These are phyloP conservation scores for Nibea coibor DNA, from an alignment of 2,113 vertebrate species.

Conservation along the genomic window DNA sequence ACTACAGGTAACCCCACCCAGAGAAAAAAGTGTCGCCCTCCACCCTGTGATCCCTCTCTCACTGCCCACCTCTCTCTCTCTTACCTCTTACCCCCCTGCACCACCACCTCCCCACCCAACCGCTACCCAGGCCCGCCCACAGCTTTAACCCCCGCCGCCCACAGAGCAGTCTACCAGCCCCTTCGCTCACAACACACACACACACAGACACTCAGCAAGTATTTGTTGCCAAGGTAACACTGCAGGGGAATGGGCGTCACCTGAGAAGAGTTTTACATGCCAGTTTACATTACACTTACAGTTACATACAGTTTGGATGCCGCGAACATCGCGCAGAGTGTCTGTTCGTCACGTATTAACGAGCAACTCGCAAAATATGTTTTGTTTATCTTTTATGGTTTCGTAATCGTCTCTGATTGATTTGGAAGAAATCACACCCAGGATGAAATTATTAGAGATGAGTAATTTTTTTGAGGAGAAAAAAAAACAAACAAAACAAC, in stretches of 20 bases:
- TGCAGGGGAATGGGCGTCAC: conserved; percentile 63
- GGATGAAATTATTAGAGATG: conserved; percentile 65
- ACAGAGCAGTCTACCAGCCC: conserved; percentile 38
- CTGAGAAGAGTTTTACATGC: conserved; percentile 42
- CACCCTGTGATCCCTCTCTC: conserved; percentile 66
- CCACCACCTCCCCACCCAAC: conserved; percentile 10
- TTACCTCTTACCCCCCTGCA: conserved; percentile 51
- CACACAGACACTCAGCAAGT: conserved; percentile 33
- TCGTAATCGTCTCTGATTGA: conserved; percentile 23
- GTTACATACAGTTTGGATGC: too few species aligned
- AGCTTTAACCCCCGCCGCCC: conserved; percentile 56
- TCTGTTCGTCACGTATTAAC: neutral
- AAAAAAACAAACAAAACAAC: neutral
- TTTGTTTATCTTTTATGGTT: neutral
- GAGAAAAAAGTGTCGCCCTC: conserved; percentile 56
- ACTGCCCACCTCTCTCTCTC: conserved; percentile 47
- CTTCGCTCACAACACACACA: conserved; percentile 32
- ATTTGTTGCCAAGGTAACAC: conserved; percentile 71
- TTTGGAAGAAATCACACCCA: conserved; percentile 45
- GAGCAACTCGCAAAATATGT: conserved; percentile 2
- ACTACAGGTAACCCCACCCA: conserved; percentile 84
- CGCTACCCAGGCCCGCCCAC: conserved; percentile 42
- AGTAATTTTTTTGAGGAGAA: conserved; percentile 60
- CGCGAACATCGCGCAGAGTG: conserved; percentile 15
- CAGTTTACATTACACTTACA: too few species aligned